phyloP scores from a whole-genome alignment of 1,140 invertebrate species.

The Sarcophaga bullata region DNA sequence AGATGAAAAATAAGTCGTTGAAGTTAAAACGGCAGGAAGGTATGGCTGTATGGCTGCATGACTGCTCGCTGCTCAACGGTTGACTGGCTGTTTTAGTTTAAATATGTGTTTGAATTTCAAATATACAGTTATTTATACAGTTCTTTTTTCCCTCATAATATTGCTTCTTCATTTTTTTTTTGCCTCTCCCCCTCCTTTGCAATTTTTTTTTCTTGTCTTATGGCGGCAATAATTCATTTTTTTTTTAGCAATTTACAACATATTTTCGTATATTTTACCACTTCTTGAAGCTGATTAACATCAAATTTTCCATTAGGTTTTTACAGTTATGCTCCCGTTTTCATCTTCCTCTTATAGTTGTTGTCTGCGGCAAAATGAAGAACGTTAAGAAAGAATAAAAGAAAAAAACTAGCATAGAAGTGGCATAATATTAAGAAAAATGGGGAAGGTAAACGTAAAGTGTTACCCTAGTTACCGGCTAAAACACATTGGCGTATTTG shows the following conservation, averaged over 20 bases:
- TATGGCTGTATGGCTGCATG: too few relatives aligned
- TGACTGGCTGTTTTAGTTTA: too few relatives aligned
- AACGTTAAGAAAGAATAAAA: not conserved
- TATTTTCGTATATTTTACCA: constrained; percentile 34
- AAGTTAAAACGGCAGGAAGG: too few relatives aligned
- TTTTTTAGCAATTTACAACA: constrained; percentile 37
- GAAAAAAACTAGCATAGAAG: not conserved
- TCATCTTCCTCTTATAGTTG: not conserved
- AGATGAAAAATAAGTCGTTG: too few relatives aligned
- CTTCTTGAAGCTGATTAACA: constrained; percentile 37
- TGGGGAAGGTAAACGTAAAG: not conserved
- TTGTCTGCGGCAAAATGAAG: not conserved
- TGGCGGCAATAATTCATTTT: constrained; percentile 38
- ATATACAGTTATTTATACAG: not conserved
- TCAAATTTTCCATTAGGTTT: constrained; percentile 30
- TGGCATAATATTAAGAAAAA: not conserved
- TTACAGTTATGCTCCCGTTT: not conserved
- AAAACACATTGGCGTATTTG: not conserved
- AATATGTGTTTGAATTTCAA: not conserved
- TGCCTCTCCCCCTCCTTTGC: not conserved
- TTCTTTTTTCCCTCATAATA: not conserved
- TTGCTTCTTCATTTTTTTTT: not conserved
- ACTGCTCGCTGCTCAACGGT: too few relatives aligned
- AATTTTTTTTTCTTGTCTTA: not conserved
- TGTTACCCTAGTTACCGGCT: not conserved